Evolutionary conservation across 2,888 invertebrate genomes (phyloP).

Genomic region (Thymelicus sylvestris): DNA sequence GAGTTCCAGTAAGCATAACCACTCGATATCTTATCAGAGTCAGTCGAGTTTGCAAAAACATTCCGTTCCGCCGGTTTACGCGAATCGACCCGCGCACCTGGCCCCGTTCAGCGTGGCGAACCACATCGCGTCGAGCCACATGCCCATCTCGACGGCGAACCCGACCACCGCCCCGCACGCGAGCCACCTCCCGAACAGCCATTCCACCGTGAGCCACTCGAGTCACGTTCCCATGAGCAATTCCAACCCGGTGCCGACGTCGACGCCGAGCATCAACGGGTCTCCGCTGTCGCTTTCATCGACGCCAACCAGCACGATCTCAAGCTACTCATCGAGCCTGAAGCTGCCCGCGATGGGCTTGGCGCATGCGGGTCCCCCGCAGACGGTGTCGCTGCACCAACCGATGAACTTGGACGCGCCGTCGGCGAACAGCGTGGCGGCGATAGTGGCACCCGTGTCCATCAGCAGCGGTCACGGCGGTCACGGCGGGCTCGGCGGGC

Average conservation of each 20-base stretch:
- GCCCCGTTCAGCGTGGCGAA: slow-evolving; percentile 73
- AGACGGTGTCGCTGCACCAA: slow-evolving; percentile 61
- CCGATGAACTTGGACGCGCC: slow-evolving; percentile 60
- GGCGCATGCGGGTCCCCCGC: slow-evolving; percentile 57
- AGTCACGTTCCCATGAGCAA: slow-evolving; percentile 63
- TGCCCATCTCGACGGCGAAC: slow-evolving; percentile 75
- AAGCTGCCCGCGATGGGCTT: slow-evolving; percentile 68
- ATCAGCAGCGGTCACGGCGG: slow-evolving; percentile 53
- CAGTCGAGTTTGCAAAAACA: slow-evolving; percentile 80
- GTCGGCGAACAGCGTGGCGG: slow-evolving; percentile 54
- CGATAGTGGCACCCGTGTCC: slow-evolving; percentile 57
- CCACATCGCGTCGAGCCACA: slow-evolving; percentile 83
- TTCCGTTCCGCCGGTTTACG: slow-evolving; percentile 75
- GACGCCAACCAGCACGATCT: slow-evolving; percentile 62
- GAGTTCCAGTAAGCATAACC: slow-evolving; percentile 76
- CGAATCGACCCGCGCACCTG: slow-evolving; percentile 73
- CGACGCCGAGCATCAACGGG: slow-evolving; percentile 64
- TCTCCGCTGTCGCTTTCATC: slow-evolving; percentile 60
- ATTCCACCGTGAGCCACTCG: slow-evolving; percentile 71
- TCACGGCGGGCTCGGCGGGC: slow-evolving; percentile 55
- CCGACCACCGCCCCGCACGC: slow-evolving; percentile 70
- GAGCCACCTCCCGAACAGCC: slow-evolving; percentile 67
- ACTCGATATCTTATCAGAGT: slow-evolving; percentile 75
- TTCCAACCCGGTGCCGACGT: slow-evolving; percentile 59
- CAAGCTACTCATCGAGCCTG: slow-evolving; percentile 66